phyloP scores from a whole-genome alignment of 2,113 vertebrate species.

The Serinus canaria region DNA sequence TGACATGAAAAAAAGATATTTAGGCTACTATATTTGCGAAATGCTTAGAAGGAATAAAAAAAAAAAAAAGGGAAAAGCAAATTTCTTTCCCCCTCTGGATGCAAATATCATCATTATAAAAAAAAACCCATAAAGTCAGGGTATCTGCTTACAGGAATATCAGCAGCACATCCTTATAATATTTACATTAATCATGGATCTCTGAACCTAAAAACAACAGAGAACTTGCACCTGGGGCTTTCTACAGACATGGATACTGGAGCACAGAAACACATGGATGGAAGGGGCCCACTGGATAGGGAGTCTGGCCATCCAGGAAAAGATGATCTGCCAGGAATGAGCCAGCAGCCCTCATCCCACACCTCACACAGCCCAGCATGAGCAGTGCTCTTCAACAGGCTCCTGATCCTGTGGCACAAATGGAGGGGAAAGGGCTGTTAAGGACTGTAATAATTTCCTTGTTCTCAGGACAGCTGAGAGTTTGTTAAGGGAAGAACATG shows the following conservation, averaged over 20 bases:
- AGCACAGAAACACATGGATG: not conserved
- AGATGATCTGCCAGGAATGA: not conserved
- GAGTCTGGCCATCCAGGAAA: not conserved
- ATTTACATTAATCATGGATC: not conserved
- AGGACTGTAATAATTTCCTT: not conserved
- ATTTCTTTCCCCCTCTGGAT: fast-evolving
- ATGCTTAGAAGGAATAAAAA: not conserved
- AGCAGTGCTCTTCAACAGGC: not conserved
- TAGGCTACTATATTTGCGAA: not conserved
- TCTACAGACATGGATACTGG: not conserved
- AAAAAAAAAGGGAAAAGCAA: not conserved
- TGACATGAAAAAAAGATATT: not conserved
- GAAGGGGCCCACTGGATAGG: not conserved
- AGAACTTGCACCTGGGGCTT: not conserved
- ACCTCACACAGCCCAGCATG: too few species aligned
- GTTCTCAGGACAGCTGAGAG: not conserved
- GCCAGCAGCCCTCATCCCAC: not conserved
- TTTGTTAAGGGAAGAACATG: not conserved
- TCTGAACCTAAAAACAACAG: not conserved
- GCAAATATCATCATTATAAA: not conserved
- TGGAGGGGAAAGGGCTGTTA: not conserved
- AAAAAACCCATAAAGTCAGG: not conserved
- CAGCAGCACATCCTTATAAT: not conserved
- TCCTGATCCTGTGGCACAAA: not conserved
- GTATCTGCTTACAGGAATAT: not conserved